Evolutionary conservation across 2,888 invertebrate species (phyloP).

Genomic region (Antitype chi): DNA sequence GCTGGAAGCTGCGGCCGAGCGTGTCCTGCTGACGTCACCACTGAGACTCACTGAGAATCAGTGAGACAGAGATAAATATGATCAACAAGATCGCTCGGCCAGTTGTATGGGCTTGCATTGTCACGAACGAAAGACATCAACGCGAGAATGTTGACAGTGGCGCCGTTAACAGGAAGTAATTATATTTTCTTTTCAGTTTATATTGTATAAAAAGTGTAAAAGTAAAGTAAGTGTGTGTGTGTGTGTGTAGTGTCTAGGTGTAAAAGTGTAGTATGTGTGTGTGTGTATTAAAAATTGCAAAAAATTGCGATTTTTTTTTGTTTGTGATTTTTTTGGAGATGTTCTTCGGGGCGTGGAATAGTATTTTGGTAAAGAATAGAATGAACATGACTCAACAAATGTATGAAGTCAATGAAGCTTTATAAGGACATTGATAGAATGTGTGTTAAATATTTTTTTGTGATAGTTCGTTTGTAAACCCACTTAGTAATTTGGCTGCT

Average conservation of each 20-base stretch:
- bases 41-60: conserved; percentile 22
- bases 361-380: not conserved
- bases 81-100: conserved; percentile 23
- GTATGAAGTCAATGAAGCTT: not conserved
- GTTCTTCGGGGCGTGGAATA: not conserved
- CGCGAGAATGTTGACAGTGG: conserved; percentile 38
- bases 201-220: not conserved
- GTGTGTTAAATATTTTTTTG: not conserved
- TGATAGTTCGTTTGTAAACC: no score
- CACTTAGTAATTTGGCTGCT: no score
- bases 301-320: no score
- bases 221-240: no score
- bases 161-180: not conserved
- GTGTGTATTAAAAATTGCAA: no score
- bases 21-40: conserved; percentile 72
- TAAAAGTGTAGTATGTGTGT: no score
- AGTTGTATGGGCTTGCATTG: conserved; percentile 5
- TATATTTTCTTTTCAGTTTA: not conserved
- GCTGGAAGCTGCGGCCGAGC: conserved; percentile 70
- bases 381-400: not conserved
- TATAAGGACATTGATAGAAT: not conserved
- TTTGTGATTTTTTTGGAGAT: not conserved
- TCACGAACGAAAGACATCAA: conserved; percentile 70
- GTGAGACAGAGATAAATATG: conserved; percentile 20
- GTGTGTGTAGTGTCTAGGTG: no score